Base-by-base conservation (phyloP, 2,113 vertebrate genomes). In the Zosterops hypoxanthus region DNA sequence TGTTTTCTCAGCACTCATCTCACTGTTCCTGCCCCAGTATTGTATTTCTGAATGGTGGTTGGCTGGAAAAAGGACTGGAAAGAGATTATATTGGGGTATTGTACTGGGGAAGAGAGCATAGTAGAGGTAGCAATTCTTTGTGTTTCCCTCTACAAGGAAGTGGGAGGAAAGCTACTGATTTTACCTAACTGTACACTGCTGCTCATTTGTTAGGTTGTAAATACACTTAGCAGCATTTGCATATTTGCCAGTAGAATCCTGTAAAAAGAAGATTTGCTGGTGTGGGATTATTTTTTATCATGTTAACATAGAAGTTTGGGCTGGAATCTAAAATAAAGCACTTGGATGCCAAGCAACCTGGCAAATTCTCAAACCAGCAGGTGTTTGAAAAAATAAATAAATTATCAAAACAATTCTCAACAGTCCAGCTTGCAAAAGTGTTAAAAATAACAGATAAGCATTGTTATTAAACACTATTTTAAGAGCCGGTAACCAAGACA, bases 301-400 rank as follows among this genome's bases (percentile, higher is more conserved):
- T 39, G 21, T 28, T 50, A 81, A 55, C 16, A 39, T 3, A 64
- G 10, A 82, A 69, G 10, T 60, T 82, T 61, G 63, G 31, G 25
- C 63, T 88, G 31, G 34, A 92, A 91, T 61, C 33, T 86, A 8
- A 80, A 94, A 64, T 28, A 46, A 11, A 59, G 59, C 50, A 86
- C 57, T 80, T 76, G 23, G 20, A 61, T 64, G 50, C 69, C 63
- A 93, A 69, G 75, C 73, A 85, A 93, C 15, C 59, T 92, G 71
- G 71, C 63, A 77, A 57, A 90, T 93, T 83, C 68, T 83, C 79
- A 90, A 80, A 47, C 47, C 41, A 57, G 75, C 50, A 93, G 61
- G 53, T 85, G 41, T 70, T 61, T 19, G 50, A 94, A 46, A 86
- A 95, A 69, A 90, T 41, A 91, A 91, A 78, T 52, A 82, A 88